Base-by-base conservation (phyloP, 37 sponge, comb jelly and placozoan genomes). In the Axinella damicornis region DNA sequence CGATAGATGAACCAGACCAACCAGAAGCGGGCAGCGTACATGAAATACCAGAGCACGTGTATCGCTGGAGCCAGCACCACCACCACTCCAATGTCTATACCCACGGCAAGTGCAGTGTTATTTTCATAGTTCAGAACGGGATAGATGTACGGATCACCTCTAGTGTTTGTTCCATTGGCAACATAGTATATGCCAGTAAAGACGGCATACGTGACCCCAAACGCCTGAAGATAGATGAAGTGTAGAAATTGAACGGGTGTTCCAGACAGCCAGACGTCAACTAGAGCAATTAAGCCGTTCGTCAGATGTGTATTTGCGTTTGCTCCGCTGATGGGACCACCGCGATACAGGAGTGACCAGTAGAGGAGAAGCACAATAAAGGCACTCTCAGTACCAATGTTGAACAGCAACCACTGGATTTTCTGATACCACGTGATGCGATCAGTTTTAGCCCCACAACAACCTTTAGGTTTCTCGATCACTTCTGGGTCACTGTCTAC, bases 141-240 rank as follows among this genome's bases (percentile, higher is more conserved):
- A 59, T 95, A 95, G 32, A 90, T 87, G 64, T 76, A 81, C 28
- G 67, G 77, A 1, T 81, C 46, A 12, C 75, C 86, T n/a, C 36
- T 1, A 14, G 21, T 31, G 73, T 83, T 69, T 1, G 80, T 92
- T 0, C 93, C 93, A 74, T 58, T 57, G 18, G 83, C 70, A 56
- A 66, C 86, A 72, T 38, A 87, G 63, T 95, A 95, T 1, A 95
- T 76, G 6, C 84, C 83, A 68, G 79, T 76, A 82, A 95, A 95
- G 24, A 84, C 68, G 0, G 53, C 14, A 67, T 91, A 95, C 4
- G 57, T 37, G 31, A 31, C 40, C 0, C 79, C 78, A 71, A 64
- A 56, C 0, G 81, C 16, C 18, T 85, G 19, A 11, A 52, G 53
- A 25, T 77, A 82, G 32, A 79, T 25, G 40, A 87, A 66, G 36